phyloP scores from a whole-genome alignment of 2,113 vertebrate genomes.

The Peromyscus maniculatus region DNA sequence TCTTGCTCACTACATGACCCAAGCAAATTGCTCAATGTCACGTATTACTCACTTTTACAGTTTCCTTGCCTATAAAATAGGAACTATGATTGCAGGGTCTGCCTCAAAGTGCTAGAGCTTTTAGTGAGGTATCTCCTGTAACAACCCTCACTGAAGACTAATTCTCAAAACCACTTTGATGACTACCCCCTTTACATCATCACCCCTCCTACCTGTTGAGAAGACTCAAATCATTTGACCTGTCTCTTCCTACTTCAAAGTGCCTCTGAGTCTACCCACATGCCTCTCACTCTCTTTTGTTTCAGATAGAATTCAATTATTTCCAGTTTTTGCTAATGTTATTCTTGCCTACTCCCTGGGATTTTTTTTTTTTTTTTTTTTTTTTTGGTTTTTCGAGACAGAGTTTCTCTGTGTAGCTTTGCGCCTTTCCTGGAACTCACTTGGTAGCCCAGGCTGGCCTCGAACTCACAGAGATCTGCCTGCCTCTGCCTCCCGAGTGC shows the following conservation, averaged over 20 bases:
- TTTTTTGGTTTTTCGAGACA: no score
- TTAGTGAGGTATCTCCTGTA: not conserved
- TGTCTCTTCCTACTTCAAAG: constrained; percentile 22
- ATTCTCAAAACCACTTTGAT: not conserved
- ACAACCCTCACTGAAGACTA: not conserved
- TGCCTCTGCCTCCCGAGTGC: no score
- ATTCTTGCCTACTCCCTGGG: not conserved
- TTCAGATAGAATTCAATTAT: constrained; percentile 10
- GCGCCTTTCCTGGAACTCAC: no score
- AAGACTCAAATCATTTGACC: not conserved
- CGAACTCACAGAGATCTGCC: no score
- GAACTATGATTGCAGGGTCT: not conserved
- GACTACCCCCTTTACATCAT: not conserved
- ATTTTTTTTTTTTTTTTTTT: no score
- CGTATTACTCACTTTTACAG: not conserved
- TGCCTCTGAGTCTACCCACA: constrained; percentile 13
- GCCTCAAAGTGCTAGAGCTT: not conserved
- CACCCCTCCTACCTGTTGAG: not conserved
- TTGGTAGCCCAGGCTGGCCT: no score
- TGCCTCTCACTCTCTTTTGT: not conserved
- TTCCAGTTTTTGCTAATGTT: constrained; percentile 27
- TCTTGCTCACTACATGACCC: not conserved
- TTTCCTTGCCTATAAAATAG: constrained; percentile 39
- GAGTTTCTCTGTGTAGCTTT: no score
- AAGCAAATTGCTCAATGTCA: not conserved